A percentile compares a stretch with the other conserved stretches of the same genome.
Conservation (phyloP, 2,113 vertebrate genomes). For the Phalacrocorax pelagicus region DNA sequence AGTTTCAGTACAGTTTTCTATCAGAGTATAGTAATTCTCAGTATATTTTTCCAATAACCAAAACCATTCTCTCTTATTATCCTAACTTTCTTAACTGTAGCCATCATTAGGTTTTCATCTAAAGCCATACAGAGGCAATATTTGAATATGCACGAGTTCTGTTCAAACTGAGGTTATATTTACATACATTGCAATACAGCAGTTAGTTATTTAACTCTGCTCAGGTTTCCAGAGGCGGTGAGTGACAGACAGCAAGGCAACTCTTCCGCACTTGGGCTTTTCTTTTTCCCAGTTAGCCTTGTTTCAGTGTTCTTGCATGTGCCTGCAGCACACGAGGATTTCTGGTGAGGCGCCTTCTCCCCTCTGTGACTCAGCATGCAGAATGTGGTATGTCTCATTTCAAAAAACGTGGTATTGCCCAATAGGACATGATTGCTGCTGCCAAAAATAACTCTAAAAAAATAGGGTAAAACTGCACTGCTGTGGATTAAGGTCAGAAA, state of each 20-base stretch:
- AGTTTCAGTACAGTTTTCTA: neutral
- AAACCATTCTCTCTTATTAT: neutral
- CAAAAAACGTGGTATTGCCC: neutral
- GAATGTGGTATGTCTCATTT: neutral
- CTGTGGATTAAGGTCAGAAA: constrained; percentile 19
- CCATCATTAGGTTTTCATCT: neutral
- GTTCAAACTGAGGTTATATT: neutral
- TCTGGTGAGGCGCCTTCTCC: neutral
- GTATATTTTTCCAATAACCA: neutral
- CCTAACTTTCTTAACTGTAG: neutral
- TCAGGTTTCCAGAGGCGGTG: neutral
- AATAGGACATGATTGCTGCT: neutral
- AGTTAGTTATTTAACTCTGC: neutral
- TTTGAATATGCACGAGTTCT: neutral
- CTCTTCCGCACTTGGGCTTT: neutral
- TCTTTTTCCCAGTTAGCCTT: neutral
- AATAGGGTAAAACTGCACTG: neutral
- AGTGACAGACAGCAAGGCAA: neutral
- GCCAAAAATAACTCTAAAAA: neutral
- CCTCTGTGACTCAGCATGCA: neutral
- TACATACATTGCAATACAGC: neutral
- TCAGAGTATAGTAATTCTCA: neutral
- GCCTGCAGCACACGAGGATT: neutral
- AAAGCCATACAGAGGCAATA: neutral
- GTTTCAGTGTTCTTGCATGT: neutral